Percentiles rank a stretch among this genome's conserved stretches.
phyloP scores from a whole-genome alignment of 2,113 vertebrate genomes.

The Pavo muticus region DNA sequence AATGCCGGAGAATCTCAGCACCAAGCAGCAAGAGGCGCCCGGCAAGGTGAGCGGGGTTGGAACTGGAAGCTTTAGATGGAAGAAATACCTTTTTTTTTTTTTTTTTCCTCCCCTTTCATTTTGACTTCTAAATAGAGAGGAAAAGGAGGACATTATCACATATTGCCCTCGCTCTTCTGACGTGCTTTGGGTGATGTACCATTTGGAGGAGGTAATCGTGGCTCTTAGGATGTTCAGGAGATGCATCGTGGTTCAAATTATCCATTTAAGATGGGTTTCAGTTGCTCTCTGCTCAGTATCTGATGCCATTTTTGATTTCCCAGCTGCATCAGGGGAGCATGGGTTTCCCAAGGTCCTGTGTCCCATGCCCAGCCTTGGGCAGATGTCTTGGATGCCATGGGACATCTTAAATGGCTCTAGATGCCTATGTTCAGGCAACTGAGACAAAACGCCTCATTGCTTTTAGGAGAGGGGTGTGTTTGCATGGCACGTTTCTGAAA shows the following conservation, averaged over 20 bases:
- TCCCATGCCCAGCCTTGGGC: neutral
- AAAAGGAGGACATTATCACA: neutral
- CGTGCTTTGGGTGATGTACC: neutral
- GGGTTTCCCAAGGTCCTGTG: neutral
- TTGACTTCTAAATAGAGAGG: neutral
- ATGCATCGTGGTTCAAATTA: rapidly evolving
- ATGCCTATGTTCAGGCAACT: neutral
- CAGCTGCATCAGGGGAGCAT: rapidly evolving
- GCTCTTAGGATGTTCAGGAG: neutral
- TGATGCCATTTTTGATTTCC: neutral
- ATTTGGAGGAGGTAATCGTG: neutral
- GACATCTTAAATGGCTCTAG: neutral
- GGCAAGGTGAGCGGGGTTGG: constrained; percentile 80
- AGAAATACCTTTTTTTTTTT: neutral
- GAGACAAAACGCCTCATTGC: neutral
- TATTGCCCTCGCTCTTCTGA: rapidly evolving
- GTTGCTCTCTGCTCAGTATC: neutral
- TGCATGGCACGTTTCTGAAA: rapidly evolving
- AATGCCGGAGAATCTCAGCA: constrained; percentile 97
- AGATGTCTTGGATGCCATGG: neutral
- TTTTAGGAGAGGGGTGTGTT: neutral
- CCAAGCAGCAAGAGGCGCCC: constrained; percentile 85
- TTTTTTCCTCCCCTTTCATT: neutral
- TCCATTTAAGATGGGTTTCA: neutral
- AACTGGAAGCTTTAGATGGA: neutral